Evolutionary conservation across 2,888 invertebrate genomes (phyloP), one percentile per base, ranked within the genome.

Genomic region (Gonocerus acuteangulatus): DNA sequence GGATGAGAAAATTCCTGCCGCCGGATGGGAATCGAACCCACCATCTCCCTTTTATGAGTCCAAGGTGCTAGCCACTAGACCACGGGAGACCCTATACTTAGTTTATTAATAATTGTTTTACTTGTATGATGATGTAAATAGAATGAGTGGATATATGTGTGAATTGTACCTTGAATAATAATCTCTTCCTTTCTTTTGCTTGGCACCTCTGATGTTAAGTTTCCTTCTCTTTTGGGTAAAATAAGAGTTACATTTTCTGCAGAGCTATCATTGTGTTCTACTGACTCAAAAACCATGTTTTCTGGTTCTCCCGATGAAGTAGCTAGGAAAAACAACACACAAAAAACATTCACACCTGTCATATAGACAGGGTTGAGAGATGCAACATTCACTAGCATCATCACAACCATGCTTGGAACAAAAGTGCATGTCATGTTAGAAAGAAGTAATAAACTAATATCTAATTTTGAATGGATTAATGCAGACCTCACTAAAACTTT

Each of bases 291-390:
- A n/a, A 42, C 19, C 19, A 22, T 52, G n/a, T 39, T 2, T 22
- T 52, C 52, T 22, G 52, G 39, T 16, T 61, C 61, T 34, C 62
- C 63, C 36, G 48, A 48, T 23, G 56, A 45, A 45, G 60, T 61
- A 21, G 62, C 54, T 57, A 56, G 61, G 62, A 61, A 59, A 63
- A 58, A 62, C 34, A 47, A 16, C 36, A 52, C 32, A 59, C 52
- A 63, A 22, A 27, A 63, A 48, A 62, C 63, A 62, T 52, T 58
- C 64, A 64, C 62, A 64, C 57, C 57, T 57, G 57, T 57, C 47
- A 44, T 57, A 57, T 47, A 57, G 57, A 57, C 57, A 57, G 57
- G 57, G 57, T 57, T 44, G 47, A 22, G 45, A 57, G 57, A 57
- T 57, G 57, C 57, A 57, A 19, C 23, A 57, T 45, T 27, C 57